These are phyloP conservation scores for Ochotona curzoniae DNA, from an alignment of 2,113 vertebrate genomes.

Conservation along the genomic window DNA sequence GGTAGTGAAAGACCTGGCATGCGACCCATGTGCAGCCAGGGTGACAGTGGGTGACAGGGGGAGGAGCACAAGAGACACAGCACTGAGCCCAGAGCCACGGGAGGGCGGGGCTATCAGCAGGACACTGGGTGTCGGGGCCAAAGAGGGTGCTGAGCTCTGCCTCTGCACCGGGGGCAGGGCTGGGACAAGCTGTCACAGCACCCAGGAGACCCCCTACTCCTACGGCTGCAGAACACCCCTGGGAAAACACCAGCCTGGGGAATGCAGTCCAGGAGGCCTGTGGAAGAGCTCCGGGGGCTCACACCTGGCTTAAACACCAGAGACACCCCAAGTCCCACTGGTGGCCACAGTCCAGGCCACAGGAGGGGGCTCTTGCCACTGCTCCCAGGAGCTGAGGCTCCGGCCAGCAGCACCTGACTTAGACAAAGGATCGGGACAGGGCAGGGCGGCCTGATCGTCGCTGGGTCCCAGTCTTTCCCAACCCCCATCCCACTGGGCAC, in stretches of 20 bases:
- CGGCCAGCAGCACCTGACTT: neutral
- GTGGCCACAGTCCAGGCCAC: neutral
- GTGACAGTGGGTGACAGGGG: fast-evolving
- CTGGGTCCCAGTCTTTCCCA: neutral
- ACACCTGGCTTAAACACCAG: too few relatives aligned
- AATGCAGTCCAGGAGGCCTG: too few relatives aligned
- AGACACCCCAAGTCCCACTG: neutral
- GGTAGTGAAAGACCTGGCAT: neutral
- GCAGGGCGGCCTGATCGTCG: too few relatives aligned
- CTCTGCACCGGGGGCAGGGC: neutral
- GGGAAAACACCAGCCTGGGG: neutral
- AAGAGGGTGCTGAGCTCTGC: neutral
- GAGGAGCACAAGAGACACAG: fast-evolving
- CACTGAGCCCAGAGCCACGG: neutral
- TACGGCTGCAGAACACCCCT: too few relatives aligned
- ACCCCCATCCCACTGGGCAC: neutral
- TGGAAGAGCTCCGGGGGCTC: too few relatives aligned
- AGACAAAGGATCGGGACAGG: too few relatives aligned
- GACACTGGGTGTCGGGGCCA: too few relatives aligned
- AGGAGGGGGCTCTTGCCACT: neutral
- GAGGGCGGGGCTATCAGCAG: too few relatives aligned
- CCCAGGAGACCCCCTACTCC: fast-evolving
- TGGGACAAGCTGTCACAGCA: neutral
- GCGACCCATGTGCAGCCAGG: too few relatives aligned
- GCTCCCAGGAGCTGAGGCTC: fast-evolving